Evolutionary conservation across 2,888 invertebrate species (phyloP).

Genomic region (Pheosia tremula): DNA sequence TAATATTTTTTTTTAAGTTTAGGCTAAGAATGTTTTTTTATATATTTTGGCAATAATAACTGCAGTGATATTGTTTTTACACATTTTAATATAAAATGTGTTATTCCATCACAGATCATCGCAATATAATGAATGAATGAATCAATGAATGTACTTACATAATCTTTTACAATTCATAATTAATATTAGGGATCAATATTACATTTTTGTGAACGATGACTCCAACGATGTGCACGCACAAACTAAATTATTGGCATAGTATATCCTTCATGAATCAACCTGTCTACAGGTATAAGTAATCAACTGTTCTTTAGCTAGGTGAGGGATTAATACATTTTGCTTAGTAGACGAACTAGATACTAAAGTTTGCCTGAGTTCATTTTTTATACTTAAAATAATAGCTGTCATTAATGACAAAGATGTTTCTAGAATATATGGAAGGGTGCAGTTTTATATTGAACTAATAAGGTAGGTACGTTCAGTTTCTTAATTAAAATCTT

Average conservation of each 20-base stretch:
- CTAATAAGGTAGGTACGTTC: constrained; percentile 16
- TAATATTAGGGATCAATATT: neutral
- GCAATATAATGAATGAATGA: constrained; percentile 46
- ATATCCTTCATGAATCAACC: too few relatives aligned
- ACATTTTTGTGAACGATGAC: neutral
- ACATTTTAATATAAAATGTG: constrained; percentile 84
- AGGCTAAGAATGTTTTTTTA: constrained; percentile 15
- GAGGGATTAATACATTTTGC: too few relatives aligned
- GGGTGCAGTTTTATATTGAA: constrained; percentile 29
- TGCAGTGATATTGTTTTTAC: constrained; percentile 51
- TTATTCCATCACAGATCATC: constrained; percentile 70
- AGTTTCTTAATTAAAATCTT: constrained; percentile 33
- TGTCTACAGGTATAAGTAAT: too few relatives aligned
- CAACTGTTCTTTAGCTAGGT: neutral
- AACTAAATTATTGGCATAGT: neutral
- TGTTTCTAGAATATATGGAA: constrained; percentile 16
- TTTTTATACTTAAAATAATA: neutral
- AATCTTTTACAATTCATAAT: neutral
- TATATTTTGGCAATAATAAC: constrained; percentile 62
- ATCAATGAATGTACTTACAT: constrained; percentile 29
- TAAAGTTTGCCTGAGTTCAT: neutral
- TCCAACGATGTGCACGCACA: neutral
- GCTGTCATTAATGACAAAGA: constrained; percentile 6
- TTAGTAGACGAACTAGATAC: neutral
- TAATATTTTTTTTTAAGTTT: neutral